Evolutionary conservation across 1,140 invertebrate genomes (phyloP).

Genomic region (Leptonema lineaticorne): DNA sequence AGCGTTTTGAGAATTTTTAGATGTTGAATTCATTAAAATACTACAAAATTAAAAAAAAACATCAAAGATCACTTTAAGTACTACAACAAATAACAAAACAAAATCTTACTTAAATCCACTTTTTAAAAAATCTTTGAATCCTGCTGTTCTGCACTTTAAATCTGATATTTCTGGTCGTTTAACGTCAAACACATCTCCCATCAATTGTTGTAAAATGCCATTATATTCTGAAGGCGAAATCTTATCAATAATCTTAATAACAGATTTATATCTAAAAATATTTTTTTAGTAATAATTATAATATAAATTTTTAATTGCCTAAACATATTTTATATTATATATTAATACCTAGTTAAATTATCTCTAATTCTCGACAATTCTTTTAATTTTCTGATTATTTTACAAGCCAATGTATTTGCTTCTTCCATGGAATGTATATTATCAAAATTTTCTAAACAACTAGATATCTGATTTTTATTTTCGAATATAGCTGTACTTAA

Average conservation of each 20-base stretch:
- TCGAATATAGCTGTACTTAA: slow-evolving; percentile 62
- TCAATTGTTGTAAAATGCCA: slow-evolving; percentile 57
- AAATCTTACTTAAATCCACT: slow-evolving; percentile 49
- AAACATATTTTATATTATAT: slow-evolving; percentile 4
- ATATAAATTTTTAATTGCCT: background rate
- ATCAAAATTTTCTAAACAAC: slow-evolving; percentile 40
- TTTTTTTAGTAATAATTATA: background rate
- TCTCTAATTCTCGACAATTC: slow-evolving; percentile 50
- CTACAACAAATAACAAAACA: background rate
- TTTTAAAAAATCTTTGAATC: slow-evolving; percentile 51
- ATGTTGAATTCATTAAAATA: slow-evolving; percentile 47
- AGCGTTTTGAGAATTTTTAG: slow-evolving; percentile 38
- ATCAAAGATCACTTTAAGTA: background rate
- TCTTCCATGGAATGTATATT: slow-evolving; percentile 46
- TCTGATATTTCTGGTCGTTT: slow-evolving; percentile 55
- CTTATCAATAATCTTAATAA: slow-evolving; percentile 49
- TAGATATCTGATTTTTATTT: slow-evolving; percentile 52
- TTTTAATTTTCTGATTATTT: slow-evolving; percentile 47
- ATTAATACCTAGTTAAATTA: slow-evolving; percentile 46
- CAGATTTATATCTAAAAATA: slow-evolving; percentile 50
- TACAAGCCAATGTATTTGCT: slow-evolving; percentile 45
- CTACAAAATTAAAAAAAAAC: slow-evolving; percentile 41
- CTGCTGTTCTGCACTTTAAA: slow-evolving; percentile 55
- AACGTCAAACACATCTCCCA: slow-evolving; percentile 56
- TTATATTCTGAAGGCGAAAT: slow-evolving; percentile 50